phyloP scores from a whole-genome alignment of 1,140 invertebrate genomes.

The Pseudomyrmex gracilis region DNA sequence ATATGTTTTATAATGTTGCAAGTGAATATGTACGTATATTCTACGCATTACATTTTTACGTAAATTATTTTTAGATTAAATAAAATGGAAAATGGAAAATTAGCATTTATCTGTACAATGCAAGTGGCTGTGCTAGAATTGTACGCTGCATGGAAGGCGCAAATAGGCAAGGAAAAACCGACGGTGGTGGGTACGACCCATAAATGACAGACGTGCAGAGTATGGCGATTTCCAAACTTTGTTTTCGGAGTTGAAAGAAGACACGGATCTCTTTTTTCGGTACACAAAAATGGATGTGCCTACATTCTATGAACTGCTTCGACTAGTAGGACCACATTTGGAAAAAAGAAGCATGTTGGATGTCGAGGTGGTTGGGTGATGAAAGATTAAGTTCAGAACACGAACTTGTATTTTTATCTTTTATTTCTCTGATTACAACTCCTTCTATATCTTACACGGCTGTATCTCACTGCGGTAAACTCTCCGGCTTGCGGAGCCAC shows the following conservation, averaged over 20 bases:
- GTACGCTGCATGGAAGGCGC: background rate
- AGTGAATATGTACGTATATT: background rate
- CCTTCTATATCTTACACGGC: too few species aligned
- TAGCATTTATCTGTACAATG: slow-evolving; percentile 6
- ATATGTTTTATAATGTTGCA: too few species aligned
- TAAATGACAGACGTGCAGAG: background rate
- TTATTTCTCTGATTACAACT: too few species aligned
- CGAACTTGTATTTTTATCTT: too few species aligned
- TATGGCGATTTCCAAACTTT: background rate
- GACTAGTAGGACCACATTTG: background rate
- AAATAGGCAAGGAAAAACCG: slow-evolving; percentile 3
- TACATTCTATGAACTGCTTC: background rate
- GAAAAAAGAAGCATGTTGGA: slow-evolving; percentile 10
- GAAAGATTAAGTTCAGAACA: too few species aligned
- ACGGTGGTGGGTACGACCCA: background rate
- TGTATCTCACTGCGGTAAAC: too few species aligned
- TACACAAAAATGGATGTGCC: slow-evolving; percentile 10
- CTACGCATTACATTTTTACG: background rate
- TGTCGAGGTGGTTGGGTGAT: too few species aligned
- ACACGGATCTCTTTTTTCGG: background rate
- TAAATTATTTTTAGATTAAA: background rate
- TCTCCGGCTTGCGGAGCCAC: too few species aligned
- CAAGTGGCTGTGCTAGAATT: slow-evolving; percentile 5
- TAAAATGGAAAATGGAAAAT: slow-evolving; percentile 18
- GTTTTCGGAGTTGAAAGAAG: slow-evolving; percentile 14